Base-by-base conservation (phyloP, 2,797 vertebrate species). In the Sebastes taczanowskii region DNA sequence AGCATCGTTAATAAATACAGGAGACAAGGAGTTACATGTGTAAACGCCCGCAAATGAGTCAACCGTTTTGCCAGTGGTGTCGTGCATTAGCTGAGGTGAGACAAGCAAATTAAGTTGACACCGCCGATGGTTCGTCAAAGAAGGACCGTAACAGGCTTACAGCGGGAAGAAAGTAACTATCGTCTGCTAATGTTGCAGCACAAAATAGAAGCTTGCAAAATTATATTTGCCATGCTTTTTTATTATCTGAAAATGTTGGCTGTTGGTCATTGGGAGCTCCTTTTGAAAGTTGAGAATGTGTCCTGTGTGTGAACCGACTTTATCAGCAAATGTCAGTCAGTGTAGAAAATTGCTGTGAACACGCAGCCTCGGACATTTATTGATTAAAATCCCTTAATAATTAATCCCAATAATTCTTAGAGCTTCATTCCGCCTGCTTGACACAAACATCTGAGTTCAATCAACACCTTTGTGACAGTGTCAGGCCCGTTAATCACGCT, bases 51-150 rank as follows among this genome's bases (percentile, higher is more conserved):
- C 25, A 30, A 71, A 77, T 74, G 66, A 84, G 76, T 88, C 66
- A 53, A 27, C 29, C 9, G 2, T 74, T 80, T 81, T 74, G 18
- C 42, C 77, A 25, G 68, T 2, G 25, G 61, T 52, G 80, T 58
- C 63, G 16, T 52, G 66, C 22, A 59, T 42, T 68, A 53, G 77
- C 53, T 58, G 83, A 83, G 64, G 61, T 88, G 80, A 78, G 56
- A 76, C 76, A 74, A 78, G 81, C 56, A 53, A 91, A 89, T 90
- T 76, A 79, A 74, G 70, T 70, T 73, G 78, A 87, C 52, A 29
- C 70, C 30, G 52, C 7, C 2, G 65, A 72, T 71, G 77, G 70
- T 82, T 42, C 78, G 81, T 80, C 58, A 81, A 71, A 77, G 71
- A 64, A 22, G 25, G 69, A 69, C 63, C 32, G 69, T 82, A 89